phyloP scores from a whole-genome alignment of 1,140 invertebrate species.

The Dendroctonus ponderosae region DNA sequence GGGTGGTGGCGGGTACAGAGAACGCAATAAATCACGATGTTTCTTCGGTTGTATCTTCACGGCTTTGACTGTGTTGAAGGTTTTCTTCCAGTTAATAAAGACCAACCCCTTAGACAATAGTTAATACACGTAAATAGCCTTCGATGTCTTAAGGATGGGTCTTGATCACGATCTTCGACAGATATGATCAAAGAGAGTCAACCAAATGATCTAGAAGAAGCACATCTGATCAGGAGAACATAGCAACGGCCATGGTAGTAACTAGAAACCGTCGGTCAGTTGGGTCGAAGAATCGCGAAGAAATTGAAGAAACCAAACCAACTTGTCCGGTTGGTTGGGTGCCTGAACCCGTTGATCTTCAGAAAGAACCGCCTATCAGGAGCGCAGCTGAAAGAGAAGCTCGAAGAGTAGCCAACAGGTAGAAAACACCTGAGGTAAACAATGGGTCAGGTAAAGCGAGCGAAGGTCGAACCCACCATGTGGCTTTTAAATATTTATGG shows the following conservation, averaged over 20 bases:
- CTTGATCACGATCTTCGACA: conserved; percentile 10
- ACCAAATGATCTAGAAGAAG: conserved; percentile 25
- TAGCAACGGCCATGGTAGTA: not conserved
- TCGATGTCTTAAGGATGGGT: not conserved
- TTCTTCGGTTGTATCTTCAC: not conserved
- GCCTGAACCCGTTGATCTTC: conserved; percentile 20
- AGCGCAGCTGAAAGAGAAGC: conserved; percentile 17
- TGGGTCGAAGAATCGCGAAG: too few relatives aligned
- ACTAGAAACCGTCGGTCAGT: too few relatives aligned
- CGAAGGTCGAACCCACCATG: too few relatives aligned
- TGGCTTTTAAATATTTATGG: too few relatives aligned
- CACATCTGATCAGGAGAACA: conserved; percentile 16
- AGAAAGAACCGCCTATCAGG: conserved; percentile 35
- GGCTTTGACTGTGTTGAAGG: not conserved
- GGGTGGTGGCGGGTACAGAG: too few relatives aligned
- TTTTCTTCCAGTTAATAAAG: not conserved
- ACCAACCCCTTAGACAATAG: not conserved
- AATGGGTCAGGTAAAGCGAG: too few relatives aligned
- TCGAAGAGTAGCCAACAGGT: too few relatives aligned
- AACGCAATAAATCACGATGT: too few relatives aligned
- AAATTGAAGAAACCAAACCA: too few relatives aligned
- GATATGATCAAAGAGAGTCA: conserved; percentile 14
- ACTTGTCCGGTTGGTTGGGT: too few relatives aligned
- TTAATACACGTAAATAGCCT: not conserved
- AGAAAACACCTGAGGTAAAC: too few relatives aligned